These are phyloP conservation scores for Buphagus erythrorhynchus DNA, from an alignment of 2,797 vertebrate genomes.

Conservation along the genomic window DNA sequence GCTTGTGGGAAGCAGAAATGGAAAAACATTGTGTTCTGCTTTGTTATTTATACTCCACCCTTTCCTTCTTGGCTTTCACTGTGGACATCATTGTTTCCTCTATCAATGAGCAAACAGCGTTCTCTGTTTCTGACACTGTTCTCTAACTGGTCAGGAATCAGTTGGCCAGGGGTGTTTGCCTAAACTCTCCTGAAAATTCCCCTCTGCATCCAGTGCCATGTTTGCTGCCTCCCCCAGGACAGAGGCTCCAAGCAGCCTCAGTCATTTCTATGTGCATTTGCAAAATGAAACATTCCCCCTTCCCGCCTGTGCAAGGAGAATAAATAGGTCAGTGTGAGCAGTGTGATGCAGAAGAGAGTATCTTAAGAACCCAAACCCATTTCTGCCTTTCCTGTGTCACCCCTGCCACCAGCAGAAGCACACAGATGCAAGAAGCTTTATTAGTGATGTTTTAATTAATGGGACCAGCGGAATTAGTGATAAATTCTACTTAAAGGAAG, in stretches of 20 bases:
- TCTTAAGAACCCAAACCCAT: background rate
- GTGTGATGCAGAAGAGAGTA: background rate
- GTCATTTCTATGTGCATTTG: background rate
- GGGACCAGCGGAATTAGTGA: background rate
- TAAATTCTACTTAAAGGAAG: background rate
- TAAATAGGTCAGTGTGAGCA: constrained; percentile 39
- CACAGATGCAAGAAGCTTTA: background rate
- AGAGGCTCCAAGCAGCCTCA: background rate
- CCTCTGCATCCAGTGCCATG: accelerated
- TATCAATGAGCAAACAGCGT: background rate
- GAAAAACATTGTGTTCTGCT: constrained; percentile 52
- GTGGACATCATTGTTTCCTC: constrained; percentile 42
- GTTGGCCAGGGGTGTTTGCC: background rate
- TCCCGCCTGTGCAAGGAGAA: accelerated
- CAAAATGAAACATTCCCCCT: background rate
- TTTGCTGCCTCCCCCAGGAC: background rate
- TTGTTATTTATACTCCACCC: constrained; percentile 59
- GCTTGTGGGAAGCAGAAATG: constrained; percentile 47
- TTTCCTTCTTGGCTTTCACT: constrained; percentile 47
- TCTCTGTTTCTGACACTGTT: background rate
- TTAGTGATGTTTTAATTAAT: background rate
- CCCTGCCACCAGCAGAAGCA: background rate
- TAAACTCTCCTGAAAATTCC: background rate
- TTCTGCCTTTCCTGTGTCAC: background rate
- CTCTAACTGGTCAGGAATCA: background rate